Percentiles rank a stretch among this genome's conserved stretches.
These are phyloP conservation scores for Brachyistius frenatus DNA, from an alignment of 2,113 vertebrate species.

Conservation along the genomic window DNA sequence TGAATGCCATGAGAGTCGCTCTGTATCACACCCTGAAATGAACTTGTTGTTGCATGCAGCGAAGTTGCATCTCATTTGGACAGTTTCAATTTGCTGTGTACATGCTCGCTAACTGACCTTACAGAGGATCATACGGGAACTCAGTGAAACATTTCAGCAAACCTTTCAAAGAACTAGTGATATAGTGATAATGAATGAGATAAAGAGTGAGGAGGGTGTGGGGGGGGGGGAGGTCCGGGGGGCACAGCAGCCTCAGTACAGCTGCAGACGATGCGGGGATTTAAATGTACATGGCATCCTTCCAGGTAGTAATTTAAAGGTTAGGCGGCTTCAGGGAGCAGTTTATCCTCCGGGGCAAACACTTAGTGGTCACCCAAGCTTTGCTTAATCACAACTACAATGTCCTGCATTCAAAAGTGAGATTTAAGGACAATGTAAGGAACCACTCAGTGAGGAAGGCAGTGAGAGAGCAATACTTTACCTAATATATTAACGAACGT, in stretches of 20 bases:
- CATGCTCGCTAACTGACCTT: neutral
- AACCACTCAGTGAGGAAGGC: conserved; percentile 15
- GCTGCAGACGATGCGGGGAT: conserved; percentile 15
- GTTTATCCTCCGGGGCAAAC: conserved; percentile 37
- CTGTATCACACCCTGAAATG: conserved; percentile 55
- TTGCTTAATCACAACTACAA: conserved; percentile 36
- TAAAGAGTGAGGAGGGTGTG: too few species aligned
- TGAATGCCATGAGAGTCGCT: conserved; percentile 24
- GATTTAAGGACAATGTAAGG: conserved; percentile 25
- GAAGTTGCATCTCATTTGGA: conserved; percentile 19
- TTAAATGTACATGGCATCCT: conserved; percentile 33
- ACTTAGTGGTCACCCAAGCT: conserved; percentile 37
- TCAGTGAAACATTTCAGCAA: neutral
- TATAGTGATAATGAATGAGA: neutral
- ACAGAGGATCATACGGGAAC: conserved; percentile 2
- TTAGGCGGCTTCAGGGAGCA: conserved; percentile 29
- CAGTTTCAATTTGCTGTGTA: conserved; percentile 13
- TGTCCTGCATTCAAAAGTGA: conserved; percentile 21
- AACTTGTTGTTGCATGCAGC: conserved; percentile 49
- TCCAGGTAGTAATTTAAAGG: conserved; percentile 53
- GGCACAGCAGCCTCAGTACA: conserved; percentile 26
- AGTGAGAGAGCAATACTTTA: conserved; percentile 80
- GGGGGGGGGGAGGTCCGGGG: too few species aligned
- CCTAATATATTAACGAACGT: conserved; percentile 91
- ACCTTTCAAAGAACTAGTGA: neutral